phyloP scores from a whole-genome alignment of 2,797 vertebrate species.

The Garrulus glandarius region DNA sequence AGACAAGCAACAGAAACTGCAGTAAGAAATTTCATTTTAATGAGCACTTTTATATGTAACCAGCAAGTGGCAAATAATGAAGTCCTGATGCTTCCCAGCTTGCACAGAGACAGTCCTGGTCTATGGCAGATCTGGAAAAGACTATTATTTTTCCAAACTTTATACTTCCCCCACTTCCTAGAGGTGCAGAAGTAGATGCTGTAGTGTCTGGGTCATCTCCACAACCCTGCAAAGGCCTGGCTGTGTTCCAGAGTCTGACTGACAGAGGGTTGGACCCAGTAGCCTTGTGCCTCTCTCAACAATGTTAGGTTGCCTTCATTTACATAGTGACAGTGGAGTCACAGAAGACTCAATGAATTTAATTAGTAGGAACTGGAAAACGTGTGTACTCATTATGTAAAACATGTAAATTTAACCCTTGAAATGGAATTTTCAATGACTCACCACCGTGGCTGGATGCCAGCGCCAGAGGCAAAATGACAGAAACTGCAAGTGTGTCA shows the following conservation, averaged over 20 bases:
- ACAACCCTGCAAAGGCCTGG: neutral
- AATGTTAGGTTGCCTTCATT: constrained; percentile 36
- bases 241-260: constrained; percentile 23
- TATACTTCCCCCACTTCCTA: neutral
- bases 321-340: constrained; percentile 31
- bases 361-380: constrained; percentile 54
- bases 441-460: neutral
- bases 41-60: neutral
- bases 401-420: constrained; percentile 63
- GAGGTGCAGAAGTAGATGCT: neutral
- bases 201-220: neutral
- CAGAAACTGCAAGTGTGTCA: neutral
- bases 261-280: neutral
- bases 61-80: neutral
- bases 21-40: neutral
- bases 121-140: neutral
- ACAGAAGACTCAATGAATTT: constrained; percentile 48
- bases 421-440: constrained; percentile 16
- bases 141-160: neutral
- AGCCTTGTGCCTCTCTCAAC: neutral
- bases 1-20: neutral
- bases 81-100: neutral
- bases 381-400: constrained; percentile 57
- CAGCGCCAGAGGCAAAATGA: neutral
- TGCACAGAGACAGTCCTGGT: neutral